Percentiles rank a stretch among this genome's conserved stretches.
Evolutionary conservation across 1,140 invertebrate genomes (phyloP).

Genomic region (Heliconius eleuchia): DNA sequence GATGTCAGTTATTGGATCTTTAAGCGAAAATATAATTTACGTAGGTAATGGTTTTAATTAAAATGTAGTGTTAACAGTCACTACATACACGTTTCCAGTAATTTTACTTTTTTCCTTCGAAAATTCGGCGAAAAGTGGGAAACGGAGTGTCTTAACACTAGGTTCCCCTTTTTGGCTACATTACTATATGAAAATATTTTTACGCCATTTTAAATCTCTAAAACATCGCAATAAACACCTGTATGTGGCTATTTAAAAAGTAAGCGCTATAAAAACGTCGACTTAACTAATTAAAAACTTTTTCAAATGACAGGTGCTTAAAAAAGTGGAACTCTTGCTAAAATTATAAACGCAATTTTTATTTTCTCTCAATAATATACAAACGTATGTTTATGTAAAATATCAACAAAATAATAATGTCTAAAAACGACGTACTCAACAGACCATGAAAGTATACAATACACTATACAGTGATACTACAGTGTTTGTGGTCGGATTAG

Average conservation of each 20-base stretch:
- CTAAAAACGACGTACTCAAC: slow-evolving; percentile 13
- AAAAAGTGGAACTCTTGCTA: neutral
- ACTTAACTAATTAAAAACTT: neutral
- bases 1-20: neutral
- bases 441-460: slow-evolving; percentile 38
- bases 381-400: neutral
- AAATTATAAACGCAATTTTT: neutral
- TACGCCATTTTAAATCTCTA: neutral
- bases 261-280: neutral
- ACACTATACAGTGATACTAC: slow-evolving; percentile 13
- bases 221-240: neutral
- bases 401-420: neutral
- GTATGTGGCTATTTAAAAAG: neutral
- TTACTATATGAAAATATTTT: too few species aligned
- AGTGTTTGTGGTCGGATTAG: slow-evolving; percentile 37
- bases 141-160: too few species aligned
- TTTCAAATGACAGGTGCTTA: neutral
- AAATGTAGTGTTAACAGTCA: neutral
- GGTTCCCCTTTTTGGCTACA: too few species aligned
- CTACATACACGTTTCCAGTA: neutral
- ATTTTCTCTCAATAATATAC: neutral
- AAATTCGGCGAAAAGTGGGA: too few species aligned
- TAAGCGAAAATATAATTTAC: neutral
- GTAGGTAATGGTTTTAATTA: neutral
- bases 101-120: neutral